Percentiles rank a stretch among this genome's conserved stretches.
phyloP scores from a whole-genome alignment of 2,888 invertebrate genomes.

The Scrobipalpa atriplicella region DNA sequence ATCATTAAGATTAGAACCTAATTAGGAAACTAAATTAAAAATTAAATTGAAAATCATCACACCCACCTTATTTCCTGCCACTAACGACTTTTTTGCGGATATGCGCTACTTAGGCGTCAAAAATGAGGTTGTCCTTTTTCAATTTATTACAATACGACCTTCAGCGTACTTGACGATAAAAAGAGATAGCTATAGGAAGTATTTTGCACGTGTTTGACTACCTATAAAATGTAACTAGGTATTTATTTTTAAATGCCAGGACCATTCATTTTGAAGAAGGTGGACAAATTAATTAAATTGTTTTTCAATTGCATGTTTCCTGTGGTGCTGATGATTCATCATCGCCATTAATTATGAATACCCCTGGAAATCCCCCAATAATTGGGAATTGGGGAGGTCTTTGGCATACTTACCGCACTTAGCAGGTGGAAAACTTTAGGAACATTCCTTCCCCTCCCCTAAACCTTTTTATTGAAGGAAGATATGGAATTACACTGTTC shows the following conservation, averaged over 20 bases:
- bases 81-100: conserved; percentile 32
- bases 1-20: background rate
- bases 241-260: background rate
- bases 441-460: too few relatives aligned
- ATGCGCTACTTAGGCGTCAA: conserved; percentile 31
- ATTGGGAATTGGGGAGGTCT: too few relatives aligned
- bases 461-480: too few relatives aligned
- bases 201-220: conserved; percentile 42
- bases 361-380: too few relatives aligned
- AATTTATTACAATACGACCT: conserved; percentile 35
- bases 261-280: background rate
- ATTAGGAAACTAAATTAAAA: background rate
- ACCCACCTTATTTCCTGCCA: conserved; percentile 28
- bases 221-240: conserved; percentile 25
- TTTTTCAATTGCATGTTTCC: background rate
- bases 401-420: too few relatives aligned
- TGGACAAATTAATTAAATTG: background rate
- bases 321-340: background rate
- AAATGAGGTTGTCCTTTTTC: conserved; percentile 34
- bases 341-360: background rate
- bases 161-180: conserved; percentile 37
- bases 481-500: too few relatives aligned
- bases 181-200: conserved; percentile 61
- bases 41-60: conserved; percentile 14
- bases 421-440: too few relatives aligned